These are phyloP conservation scores for Phortica magna DNA, from an alignment of 2,888 invertebrate genomes.

Conservation along the genomic window DNA sequence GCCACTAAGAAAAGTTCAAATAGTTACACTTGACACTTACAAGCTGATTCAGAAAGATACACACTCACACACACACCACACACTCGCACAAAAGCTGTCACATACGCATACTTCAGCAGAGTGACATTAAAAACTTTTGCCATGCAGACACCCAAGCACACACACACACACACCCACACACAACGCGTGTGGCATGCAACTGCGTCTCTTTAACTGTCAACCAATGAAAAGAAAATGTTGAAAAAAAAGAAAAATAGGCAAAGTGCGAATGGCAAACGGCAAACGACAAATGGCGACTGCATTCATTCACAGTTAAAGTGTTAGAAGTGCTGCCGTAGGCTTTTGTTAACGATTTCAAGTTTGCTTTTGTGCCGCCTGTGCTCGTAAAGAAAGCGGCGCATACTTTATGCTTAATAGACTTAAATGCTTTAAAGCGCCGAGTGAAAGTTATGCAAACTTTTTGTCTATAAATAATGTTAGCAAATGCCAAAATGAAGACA, in stretches of 20 bases:
- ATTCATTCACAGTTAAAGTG: constrained; percentile 42
- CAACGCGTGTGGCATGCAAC: neutral
- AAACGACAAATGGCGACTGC: constrained; percentile 62
- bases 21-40: constrained; percentile 32
- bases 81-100: constrained; percentile 1
- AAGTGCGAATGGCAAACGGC: constrained; percentile 56
- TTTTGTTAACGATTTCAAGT: constrained; percentile 41
- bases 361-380: constrained; percentile 24
- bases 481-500: neutral
- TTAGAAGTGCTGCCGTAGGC: constrained; percentile 41
- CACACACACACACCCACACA: neutral
- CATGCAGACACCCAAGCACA: constrained; percentile 6
- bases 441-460: neutral
- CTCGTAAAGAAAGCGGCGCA: constrained; percentile 8
- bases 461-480: neutral
- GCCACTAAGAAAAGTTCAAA: constrained; percentile 33
- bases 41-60: neutral
- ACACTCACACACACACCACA: neutral
- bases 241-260: constrained; percentile 37
- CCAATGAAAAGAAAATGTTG: neutral
- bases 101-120: constrained; percentile 28
- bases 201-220: constrained; percentile 19
- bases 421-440: constrained; percentile 6
- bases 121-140: constrained; percentile 34
- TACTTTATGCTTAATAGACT: constrained; percentile 6